A percentile compares a stretch with the other conserved stretches of the same genome.
Evolutionary conservation across 2,797 vertebrate genomes (phyloP).

Genomic region (Tauraco hartlaubi): DNA sequence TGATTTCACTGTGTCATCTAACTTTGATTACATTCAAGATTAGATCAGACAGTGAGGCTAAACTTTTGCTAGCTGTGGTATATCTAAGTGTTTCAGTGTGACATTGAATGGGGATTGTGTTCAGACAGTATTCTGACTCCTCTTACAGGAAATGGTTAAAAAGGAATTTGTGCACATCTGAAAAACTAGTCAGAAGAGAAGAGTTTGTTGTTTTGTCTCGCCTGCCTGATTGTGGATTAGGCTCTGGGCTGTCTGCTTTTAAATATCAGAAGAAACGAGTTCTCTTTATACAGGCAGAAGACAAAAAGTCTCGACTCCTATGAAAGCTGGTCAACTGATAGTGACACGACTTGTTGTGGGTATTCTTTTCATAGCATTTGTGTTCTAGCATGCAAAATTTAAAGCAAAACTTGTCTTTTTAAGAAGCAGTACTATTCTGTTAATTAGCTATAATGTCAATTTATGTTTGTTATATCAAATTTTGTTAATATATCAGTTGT

Average conservation of each 20-base stretch:
- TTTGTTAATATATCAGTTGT: background rate
- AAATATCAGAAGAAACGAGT: background rate
- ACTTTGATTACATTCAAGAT: background rate
- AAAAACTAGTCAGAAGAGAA: slow-evolving; percentile 30
- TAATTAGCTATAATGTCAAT: background rate
- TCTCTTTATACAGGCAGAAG: background rate
- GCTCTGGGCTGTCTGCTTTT: background rate
- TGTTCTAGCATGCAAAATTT: background rate
- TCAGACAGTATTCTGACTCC: background rate
- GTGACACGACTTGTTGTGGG: background rate
- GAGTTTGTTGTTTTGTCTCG: slow-evolving; percentile 35
- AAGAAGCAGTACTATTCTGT: background rate
- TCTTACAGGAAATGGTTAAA: slow-evolving; percentile 42
- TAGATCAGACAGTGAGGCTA: background rate
- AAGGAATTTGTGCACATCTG: slow-evolving; percentile 40
- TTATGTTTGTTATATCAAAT: background rate
- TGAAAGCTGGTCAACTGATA: background rate
- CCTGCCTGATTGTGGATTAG: slow-evolving; percentile 6
- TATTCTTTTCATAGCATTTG: background rate
- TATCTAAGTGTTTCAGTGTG: background rate
- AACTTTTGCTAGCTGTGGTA: background rate
- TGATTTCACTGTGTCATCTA: background rate
- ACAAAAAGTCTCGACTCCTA: background rate
- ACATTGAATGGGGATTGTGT: background rate
- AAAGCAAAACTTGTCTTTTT: background rate